Evolutionary conservation across 2,888 invertebrate species (phyloP).

Genomic region (Willowsia nigromaculata): DNA sequence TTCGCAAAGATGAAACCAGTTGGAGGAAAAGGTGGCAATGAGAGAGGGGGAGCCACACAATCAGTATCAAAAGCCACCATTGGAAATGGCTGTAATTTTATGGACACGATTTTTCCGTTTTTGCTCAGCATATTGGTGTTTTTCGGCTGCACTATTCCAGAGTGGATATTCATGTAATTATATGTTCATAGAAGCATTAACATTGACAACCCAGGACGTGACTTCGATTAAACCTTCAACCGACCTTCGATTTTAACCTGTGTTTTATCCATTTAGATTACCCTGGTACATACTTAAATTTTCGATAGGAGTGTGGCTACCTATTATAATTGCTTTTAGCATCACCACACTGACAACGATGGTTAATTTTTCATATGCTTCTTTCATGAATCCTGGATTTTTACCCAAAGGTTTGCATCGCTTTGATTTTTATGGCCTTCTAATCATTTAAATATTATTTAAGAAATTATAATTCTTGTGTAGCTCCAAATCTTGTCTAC

Average conservation of each 20-base stretch:
- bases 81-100: not conserved
- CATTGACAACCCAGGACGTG: too few relatives aligned
- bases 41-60: too few relatives aligned
- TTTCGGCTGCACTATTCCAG: not conserved
- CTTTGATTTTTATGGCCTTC: not conserved
- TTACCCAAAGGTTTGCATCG: constrained; percentile 44
- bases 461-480: not conserved
- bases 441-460: not conserved
- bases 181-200: too few relatives aligned
- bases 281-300: constrained; percentile 24
- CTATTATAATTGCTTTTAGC: not conserved
- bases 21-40: too few relatives aligned
- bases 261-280: too few relatives aligned
- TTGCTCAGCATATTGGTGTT: not conserved
- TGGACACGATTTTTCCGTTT: not conserved
- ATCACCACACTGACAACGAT: not conserved
- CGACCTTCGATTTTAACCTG: too few relatives aligned
- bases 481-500: constrained; percentile 19
- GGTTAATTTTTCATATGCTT: constrained; percentile 33
- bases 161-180: constrained; percentile 33
- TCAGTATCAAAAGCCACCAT: not conserved
- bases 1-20: too few relatives aligned
- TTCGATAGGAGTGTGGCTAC: not conserved
- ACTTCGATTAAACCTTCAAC: too few relatives aligned
- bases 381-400: constrained; percentile 59